These are phyloP conservation scores for Rhagium mordax DNA, from an alignment of 2,888 invertebrate species.

Conservation along the genomic window DNA sequence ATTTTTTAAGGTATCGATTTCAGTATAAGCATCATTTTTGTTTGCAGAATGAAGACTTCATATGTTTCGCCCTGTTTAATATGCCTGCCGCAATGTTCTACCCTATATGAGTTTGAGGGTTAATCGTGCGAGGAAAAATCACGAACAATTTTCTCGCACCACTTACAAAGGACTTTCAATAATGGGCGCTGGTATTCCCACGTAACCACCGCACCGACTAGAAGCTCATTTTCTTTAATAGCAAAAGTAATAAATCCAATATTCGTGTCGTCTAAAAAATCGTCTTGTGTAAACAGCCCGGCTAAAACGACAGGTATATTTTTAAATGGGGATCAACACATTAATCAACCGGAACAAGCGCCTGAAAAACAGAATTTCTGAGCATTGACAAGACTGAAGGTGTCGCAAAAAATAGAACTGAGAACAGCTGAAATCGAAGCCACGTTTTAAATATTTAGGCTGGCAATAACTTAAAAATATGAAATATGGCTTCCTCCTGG, in stretches of 20 bases:
- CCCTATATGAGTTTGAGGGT: background rate
- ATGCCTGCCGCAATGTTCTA: background rate
- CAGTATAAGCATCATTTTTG: too few species aligned
- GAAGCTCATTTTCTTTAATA: too few species aligned
- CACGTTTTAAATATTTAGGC: slow-evolving; percentile 39
- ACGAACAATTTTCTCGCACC: background rate
- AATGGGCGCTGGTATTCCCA: background rate
- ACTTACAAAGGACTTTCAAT: background rate
- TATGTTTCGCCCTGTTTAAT: background rate
- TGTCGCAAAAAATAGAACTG: slow-evolving; percentile 15
- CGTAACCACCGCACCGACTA: background rate
- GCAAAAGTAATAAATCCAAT: too few species aligned
- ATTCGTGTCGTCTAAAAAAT: background rate
- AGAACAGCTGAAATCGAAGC: slow-evolving; percentile 22
- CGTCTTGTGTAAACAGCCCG: background rate
- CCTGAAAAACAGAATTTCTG: background rate
- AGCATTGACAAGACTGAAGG: slow-evolving; percentile 6
- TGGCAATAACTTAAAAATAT: slow-evolving; percentile 38
- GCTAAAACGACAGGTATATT: background rate
- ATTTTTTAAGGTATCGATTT: too few species aligned
- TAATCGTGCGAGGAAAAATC: background rate
- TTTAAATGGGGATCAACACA: background rate
- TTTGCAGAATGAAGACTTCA: background rate
- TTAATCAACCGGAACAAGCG: background rate
- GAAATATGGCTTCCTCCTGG: slow-evolving; percentile 42